Conservation (phyloP, 2,797 vertebrate species). For the Acrocephalus scirpaceus region DNA sequence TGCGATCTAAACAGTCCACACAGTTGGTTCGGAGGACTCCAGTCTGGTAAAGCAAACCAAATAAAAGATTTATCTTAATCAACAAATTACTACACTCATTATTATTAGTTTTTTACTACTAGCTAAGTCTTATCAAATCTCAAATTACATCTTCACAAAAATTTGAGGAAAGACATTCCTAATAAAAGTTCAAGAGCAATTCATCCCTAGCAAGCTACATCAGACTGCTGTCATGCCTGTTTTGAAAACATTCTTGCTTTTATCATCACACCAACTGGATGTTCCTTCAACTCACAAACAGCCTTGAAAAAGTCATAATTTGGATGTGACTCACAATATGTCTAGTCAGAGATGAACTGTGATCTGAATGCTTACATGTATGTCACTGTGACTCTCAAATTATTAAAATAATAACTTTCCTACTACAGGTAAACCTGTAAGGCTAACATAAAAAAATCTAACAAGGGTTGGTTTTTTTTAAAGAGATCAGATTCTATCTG, state of each 20-base stretch:
- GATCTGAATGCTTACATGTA: background rate
- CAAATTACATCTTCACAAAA: background rate
- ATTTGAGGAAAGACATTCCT: background rate
- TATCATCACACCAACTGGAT: background rate
- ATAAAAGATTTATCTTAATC: background rate
- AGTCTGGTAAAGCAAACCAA: conserved; percentile 79
- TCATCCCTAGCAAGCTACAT: background rate
- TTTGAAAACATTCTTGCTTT: background rate
- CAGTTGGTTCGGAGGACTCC: conserved; percentile 96
- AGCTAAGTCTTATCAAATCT: background rate
- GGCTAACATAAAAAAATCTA: background rate
- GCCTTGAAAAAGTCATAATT: background rate
- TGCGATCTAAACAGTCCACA: conserved; percentile 96
- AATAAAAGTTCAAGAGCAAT: background rate
- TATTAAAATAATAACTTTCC: background rate
- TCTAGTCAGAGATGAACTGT: background rate
- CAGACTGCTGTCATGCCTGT: background rate
- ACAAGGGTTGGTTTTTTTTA: background rate
- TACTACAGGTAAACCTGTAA: background rate
- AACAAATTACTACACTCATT: background rate
- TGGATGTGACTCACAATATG: background rate
- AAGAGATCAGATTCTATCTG: background rate
- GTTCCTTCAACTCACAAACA: background rate
- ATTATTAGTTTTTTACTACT: background rate
- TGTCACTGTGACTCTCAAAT: background rate